Percentiles rank a stretch among this genome's conserved stretches.
Conservation (phyloP, 2,888 invertebrate species). For the Cephus rjabovi region DNA sequence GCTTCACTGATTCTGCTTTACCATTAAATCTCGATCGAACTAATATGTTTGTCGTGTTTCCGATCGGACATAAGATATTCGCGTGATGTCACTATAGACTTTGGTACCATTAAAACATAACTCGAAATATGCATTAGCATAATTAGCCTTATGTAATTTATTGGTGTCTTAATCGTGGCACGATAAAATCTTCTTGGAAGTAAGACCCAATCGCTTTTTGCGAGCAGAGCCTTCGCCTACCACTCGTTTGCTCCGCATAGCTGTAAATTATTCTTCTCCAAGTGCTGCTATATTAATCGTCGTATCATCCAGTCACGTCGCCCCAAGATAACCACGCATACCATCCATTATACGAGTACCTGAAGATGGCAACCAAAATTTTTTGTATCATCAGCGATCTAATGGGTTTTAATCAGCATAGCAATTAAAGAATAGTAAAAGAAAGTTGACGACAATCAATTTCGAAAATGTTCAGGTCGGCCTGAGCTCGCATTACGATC, state of each 20-base stretch:
- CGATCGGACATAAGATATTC: background rate
- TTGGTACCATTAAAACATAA: slow-evolving; percentile 9
- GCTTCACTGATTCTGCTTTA: background rate
- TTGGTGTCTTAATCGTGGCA: slow-evolving; percentile 10
- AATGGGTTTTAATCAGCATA: no score
- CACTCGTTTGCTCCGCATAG: background rate
- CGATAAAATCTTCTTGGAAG: slow-evolving; percentile 1
- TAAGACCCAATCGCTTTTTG: background rate
- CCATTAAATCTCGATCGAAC: slow-evolving; percentile 9
- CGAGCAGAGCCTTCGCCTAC: background rate
- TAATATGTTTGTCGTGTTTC: slow-evolving; percentile 4
- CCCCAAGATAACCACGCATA: no score
- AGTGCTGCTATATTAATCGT: no score
- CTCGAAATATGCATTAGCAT: slow-evolving; percentile 17
- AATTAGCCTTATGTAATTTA: slow-evolving; percentile 12
- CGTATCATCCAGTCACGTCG: no score
- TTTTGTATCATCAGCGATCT: no score
- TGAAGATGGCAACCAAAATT: no score
- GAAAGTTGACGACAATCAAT: no score
- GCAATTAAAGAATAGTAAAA: no score
- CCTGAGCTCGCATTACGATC: slow-evolving; percentile 16
- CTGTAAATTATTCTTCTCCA: slow-evolving; percentile 4
- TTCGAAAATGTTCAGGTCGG: no score
- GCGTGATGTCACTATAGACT: slow-evolving; percentile 7
- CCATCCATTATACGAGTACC: no score